These are phyloP conservation scores for Clivina fossor DNA, from an alignment of 2,888 invertebrate species.

Conservation along the genomic window DNA sequence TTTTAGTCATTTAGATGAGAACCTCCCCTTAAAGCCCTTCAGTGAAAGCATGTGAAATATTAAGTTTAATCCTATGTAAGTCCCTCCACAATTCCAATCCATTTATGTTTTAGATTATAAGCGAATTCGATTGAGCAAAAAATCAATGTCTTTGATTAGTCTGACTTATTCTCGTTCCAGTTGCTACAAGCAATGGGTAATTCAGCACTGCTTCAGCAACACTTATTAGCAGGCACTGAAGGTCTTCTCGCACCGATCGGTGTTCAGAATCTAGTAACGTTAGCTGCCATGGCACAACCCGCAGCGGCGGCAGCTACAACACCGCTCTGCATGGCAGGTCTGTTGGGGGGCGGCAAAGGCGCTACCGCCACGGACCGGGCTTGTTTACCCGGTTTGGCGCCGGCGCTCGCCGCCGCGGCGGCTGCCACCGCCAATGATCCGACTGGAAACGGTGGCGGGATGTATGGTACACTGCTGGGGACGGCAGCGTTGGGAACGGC, in stretches of 20 bases:
- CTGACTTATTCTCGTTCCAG: constrained; percentile 44
- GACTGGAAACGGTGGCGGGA: constrained; percentile 60
- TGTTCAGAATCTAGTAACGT: constrained; percentile 88
- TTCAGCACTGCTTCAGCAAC: constrained; percentile 46
- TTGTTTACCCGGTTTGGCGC: constrained; percentile 47
- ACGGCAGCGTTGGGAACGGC: constrained; percentile 74
- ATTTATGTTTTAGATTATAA: too few relatives aligned
- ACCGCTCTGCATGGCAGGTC: constrained; percentile 55
- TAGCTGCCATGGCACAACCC: constrained; percentile 77
- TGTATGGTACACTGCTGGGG: constrained; percentile 63
- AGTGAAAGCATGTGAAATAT: too few relatives aligned
- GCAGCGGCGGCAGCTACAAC: constrained; percentile 53
- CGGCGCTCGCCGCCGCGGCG: constrained; percentile 65
- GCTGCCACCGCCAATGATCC: constrained; percentile 65
- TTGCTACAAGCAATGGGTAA: constrained; percentile 50
- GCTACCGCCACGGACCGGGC: constrained; percentile 34
- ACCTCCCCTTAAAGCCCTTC: too few relatives aligned
- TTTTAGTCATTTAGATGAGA: too few relatives aligned
- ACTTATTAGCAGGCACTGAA: constrained; percentile 52
- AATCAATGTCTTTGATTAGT: too few relatives aligned
- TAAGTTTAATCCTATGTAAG: too few relatives aligned
- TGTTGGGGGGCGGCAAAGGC: constrained; percentile 55
- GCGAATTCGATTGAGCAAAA: not conserved
- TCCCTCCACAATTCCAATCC: too few relatives aligned
- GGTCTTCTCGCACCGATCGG: constrained; percentile 74